These are phyloP conservation scores for Conus betulinus DNA, from an alignment of 1,140 invertebrate genomes.

Conservation along the genomic window DNA sequence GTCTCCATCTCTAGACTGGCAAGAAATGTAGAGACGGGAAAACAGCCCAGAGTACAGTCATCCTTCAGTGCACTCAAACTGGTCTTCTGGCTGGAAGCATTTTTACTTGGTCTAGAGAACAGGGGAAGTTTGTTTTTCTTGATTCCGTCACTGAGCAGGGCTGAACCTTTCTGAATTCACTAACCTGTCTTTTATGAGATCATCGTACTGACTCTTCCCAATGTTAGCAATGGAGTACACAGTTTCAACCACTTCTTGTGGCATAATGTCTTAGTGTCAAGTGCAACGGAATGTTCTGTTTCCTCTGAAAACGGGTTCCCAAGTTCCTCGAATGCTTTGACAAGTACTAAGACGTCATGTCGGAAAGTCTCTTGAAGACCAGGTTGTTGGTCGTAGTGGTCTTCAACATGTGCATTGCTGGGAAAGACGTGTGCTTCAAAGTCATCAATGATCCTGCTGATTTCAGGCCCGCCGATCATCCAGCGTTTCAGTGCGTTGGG, in stretches of 20 bases:
- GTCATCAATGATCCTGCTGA: no score
- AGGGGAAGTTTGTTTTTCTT: not conserved
- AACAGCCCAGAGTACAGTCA: not conserved
- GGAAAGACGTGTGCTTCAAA: no score
- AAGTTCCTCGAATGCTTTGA: no score
- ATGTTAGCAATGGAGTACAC: not conserved
- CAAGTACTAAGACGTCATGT: no score
- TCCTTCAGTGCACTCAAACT: not conserved
- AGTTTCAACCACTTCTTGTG: not conserved
- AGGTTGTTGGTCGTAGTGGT: no score
- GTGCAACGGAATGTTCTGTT: not conserved
- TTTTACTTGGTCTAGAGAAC: not conserved
- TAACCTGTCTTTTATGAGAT: not conserved
- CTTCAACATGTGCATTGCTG: no score
- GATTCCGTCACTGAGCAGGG: not conserved
- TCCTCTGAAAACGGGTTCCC: no score
- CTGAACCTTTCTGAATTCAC: not conserved
- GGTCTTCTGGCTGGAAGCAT: not conserved
- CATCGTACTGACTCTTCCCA: not conserved
- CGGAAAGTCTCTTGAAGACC: no score
- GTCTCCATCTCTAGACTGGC: not conserved
- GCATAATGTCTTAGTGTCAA: not conserved
- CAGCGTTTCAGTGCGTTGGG: not conserved
- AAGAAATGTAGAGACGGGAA: not conserved
- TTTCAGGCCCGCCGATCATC: no score